A percentile compares a stretch with the other conserved stretches of the same genome.
Conservation (phyloP, 2,113 vertebrate species). For the Seriola rivoliana region DNA sequence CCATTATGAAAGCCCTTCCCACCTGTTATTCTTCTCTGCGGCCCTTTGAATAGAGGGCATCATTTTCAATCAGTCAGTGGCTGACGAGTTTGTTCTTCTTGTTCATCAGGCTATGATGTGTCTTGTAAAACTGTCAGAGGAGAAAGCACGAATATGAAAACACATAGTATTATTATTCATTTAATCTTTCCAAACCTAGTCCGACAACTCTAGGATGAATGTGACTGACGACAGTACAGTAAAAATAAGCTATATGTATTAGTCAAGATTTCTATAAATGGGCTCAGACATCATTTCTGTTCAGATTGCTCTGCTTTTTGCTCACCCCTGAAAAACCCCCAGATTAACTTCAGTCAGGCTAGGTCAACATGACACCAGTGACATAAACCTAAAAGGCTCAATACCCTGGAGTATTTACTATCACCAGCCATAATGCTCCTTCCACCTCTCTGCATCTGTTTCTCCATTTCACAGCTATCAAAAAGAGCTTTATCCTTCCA, state of each 20-base stretch:
- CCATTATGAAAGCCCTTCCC: slow-evolving; percentile 77
- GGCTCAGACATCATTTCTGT: slow-evolving; percentile 1
- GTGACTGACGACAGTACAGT: background rate
- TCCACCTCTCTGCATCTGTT: slow-evolving; percentile 74
- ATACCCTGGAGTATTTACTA: slow-evolving; percentile 69
- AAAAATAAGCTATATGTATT: background rate
- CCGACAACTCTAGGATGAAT: background rate
- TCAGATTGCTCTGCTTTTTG: slow-evolving; percentile 34
- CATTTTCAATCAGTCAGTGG: slow-evolving; percentile 58
- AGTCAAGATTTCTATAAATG: slow-evolving; percentile 25
- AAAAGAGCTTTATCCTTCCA: slow-evolving; percentile 63
- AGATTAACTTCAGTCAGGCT: slow-evolving; percentile 65
- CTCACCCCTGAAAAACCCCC: slow-evolving; percentile 38
- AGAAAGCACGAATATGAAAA: background rate
- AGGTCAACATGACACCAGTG: slow-evolving; percentile 60
- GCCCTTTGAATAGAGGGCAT: slow-evolving; percentile 63
- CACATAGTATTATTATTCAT: background rate
- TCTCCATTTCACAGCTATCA: slow-evolving; percentile 77
- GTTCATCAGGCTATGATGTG: background rate
- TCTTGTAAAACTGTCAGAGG: background rate
- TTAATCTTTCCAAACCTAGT: background rate
- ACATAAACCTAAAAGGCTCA: slow-evolving; percentile 67
- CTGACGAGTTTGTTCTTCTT: slow-evolving; percentile 39
- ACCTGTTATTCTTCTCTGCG: slow-evolving; percentile 70
- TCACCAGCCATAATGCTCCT: slow-evolving; percentile 64